Evolutionary conservation across 2,113 vertebrate genomes (phyloP), one percentile per base, ranked within the genome.

Genomic region (Tylochromis polylepis): DNA sequence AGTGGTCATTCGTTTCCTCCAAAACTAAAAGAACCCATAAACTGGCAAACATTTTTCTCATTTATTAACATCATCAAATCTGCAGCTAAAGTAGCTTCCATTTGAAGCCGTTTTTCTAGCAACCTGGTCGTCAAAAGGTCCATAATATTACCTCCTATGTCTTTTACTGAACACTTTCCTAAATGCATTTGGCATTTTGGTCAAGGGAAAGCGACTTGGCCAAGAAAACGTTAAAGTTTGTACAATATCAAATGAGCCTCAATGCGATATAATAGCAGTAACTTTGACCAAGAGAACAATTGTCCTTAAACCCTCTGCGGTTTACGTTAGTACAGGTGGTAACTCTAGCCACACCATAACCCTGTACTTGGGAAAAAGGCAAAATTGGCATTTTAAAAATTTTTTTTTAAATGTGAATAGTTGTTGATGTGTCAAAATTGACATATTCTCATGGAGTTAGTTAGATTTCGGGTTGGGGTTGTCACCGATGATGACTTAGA

Each of bases 301-400:
- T 41, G 34, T 38, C 62, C 22, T 67, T 38, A 36, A 65, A 38
- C 7, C 10, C 20, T 36, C 60, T 62, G 59, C 36, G 31, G 2
- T 36, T n/a, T 65, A 36, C 0, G 1, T 36, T 36, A 62, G 9
- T 31, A 20, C 36, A 12, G 31, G 10, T 12, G 29, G 18, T 62
- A 62, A 62, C 29, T 29, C 16, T 62, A 62, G 11, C 9, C 2
- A n/a, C 1, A 36, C 60, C 31, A 34, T 36, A 36, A n/a, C 31
- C 18, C 60, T 65, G 10, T 36, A 65, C 36, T 65, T 65, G 1
- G 60, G 3, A 65, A 10, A 36, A 65, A 65, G 60, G 60, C 60
- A 22, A 34, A 65, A 8, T 38, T 12, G 0, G 11, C 18, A 0
- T 3, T 58, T n/a, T n/a, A n/a, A n/a, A n/a, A n/a, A n/a, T n/a